Evolutionary conservation across 2,797 vertebrate species (phyloP), one percentile per base, ranked within the genome.

Genomic region (Myotis pilosus): DNA sequence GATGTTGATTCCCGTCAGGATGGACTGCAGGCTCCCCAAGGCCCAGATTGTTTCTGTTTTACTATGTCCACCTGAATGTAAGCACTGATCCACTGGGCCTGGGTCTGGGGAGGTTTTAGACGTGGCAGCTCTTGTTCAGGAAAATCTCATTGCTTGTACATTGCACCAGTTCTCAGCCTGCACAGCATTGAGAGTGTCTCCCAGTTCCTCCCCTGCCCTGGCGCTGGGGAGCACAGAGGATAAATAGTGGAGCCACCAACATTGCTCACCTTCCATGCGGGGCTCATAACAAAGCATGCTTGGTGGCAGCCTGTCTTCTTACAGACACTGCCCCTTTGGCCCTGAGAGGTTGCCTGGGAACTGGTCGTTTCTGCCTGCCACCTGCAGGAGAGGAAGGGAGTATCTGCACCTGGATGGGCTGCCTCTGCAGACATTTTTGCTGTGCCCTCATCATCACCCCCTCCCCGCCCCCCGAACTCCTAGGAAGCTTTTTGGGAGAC

Each of bases 231-330:
- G 74, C 51, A 53, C 47, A 76, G 95, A 95, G 78, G 68, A 95
- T 84, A 91, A 16, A 51, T 75, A 66, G n/a, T 30, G 82, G 91
- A 93, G 87, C 96, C 85, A 51, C 85, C 16, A 28, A 13, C 3
- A 0, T 92, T 84, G 91, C 97, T 96, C 74, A 86, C 94, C 96
- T 53, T 92, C 95, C 89, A 84, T 33, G 96, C 7, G 71, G 80
- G 86, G 33, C 85, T 96, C 87, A 94, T 97, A 96, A 97, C 93
- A 97, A 90, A 76, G 38, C 86, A 7, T 6, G 36, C 23, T 55
- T 97, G 97, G 97, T 97, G 97, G 44, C 92, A 97, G 92, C 94
- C 96, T 90, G 93, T 97, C 97, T 97, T 97, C 95, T 98, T 96
- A 84, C 72, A 94, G 96, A 97, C 69, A 94, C 60, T 96, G 93